Evolutionary conservation across 2,113 vertebrate genomes (phyloP), one percentile per base, ranked within the genome.

Genomic region (Diadophis punctatus): DNA sequence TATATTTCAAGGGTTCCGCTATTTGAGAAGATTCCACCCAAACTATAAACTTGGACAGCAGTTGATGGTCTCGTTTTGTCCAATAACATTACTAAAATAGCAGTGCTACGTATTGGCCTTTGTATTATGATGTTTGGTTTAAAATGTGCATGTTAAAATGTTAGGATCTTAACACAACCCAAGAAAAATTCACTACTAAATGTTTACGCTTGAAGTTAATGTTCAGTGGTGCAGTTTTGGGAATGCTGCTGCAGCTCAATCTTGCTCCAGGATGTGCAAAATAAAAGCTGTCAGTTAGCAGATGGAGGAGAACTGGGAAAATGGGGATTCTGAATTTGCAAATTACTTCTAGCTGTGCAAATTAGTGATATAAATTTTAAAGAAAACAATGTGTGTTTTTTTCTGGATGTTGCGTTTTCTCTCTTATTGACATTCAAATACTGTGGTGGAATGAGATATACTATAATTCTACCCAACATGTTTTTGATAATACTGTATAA

Each of bases 401-500:
- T 14, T 8, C 22, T 58, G 11, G 48, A 39, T 25, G 34, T 12
- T 56, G 53, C 34, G 23, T 56, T 88, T 88, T 55, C 39, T 90
- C 10, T 63, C 63, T 49, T 48, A 60, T 27, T 68, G 63, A 68
- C 94, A 56, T 92, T 94, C 91, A 43, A 46, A 90, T 91, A 86
- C 56, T 58, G 86, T 84, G 90, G 88, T 43, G 39, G 39, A 91
- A 12, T 46, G 86, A 80, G 90, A 94, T 63, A 56, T 27, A 84
- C 74, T 91, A 84, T 68, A 93, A 93, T 92, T 51, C 88, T 95
- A 95, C 90, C 46, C 53, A 94, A 46, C 49, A 53, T 85, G 30
- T 93, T 91, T 60, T 93, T 68, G 34, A 89, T 88, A 94, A 90
- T 88, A 95, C 93, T 88, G 96, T 55, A 92, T 92, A 94, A 91